A percentile compares a stretch with the other conserved stretches of the same genome.
Evolutionary conservation across 2,113 vertebrate species (phyloP).

Genomic region (Desmodus rotundus): DNA sequence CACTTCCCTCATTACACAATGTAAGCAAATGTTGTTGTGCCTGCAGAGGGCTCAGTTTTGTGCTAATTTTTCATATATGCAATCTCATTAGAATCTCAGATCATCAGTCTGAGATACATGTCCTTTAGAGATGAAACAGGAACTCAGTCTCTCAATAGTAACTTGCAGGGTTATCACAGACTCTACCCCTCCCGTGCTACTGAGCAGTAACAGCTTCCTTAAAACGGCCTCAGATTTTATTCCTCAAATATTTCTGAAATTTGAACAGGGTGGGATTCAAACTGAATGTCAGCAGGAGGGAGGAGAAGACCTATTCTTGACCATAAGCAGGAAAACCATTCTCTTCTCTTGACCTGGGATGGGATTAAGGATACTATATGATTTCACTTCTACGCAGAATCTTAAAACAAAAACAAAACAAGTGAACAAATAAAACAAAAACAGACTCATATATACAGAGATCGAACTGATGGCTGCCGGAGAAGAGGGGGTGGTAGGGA

Average conservation of each 20-base stretch:
- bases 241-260: not conserved
- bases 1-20: not conserved
- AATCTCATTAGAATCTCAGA: not conserved
- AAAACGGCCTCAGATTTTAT: not conserved
- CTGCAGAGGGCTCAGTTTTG: not conserved
- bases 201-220: not conserved
- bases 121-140: not conserved
- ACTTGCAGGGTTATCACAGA: not conserved
- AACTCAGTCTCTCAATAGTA: not conserved
- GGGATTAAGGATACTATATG: not conserved
- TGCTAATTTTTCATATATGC: not conserved
- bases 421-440: not conserved
- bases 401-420: not conserved
- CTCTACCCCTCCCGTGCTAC: fast-evolving
- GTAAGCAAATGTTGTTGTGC: not conserved
- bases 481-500: not conserved
- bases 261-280: not conserved
- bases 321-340: not conserved
- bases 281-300: not conserved
- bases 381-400: not conserved
- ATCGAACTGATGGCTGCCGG: not conserved
- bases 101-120: not conserved
- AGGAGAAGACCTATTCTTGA: not conserved
- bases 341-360: not conserved
- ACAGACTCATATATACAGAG: not conserved